A percentile compares a stretch with the other conserved stretches of the same genome.
phyloP scores from a whole-genome alignment of 2,888 invertebrate genomes.

The Prionchulus punctatus region DNA sequence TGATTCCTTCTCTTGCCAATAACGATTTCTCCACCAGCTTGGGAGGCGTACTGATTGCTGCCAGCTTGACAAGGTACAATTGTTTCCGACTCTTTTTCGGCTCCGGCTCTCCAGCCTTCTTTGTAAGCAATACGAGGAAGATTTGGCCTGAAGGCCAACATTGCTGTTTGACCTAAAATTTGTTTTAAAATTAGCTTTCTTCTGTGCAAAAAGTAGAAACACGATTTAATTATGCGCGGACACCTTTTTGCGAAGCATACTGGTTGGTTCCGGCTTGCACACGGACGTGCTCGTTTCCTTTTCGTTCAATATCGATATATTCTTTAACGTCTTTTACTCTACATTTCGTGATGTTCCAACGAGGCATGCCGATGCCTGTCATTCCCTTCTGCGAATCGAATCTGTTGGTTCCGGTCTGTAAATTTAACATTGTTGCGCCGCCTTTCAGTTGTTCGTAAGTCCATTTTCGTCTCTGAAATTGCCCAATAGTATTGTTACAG shows the following conservation, averaged over 20 bases:
- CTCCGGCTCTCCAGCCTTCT: slow-evolving; percentile 2
- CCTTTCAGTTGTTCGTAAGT: slow-evolving; percentile 33
- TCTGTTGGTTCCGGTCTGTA: slow-evolving; percentile 37
- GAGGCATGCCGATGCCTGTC: slow-evolving; percentile 37
- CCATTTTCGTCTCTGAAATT: slow-evolving; percentile 23
- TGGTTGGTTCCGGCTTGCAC: slow-evolving; percentile 8
- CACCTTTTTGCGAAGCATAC: slow-evolving; percentile 9
- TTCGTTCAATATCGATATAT: slow-evolving; percentile 27
- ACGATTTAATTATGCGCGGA: no score
- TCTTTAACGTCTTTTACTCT: slow-evolving; percentile 8
- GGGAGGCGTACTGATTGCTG: slow-evolving; percentile 6
- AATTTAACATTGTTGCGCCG: slow-evolving; percentile 32
- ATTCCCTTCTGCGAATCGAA: slow-evolving; percentile 38
- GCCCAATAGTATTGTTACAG: no score
- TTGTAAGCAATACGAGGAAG: slow-evolving; percentile 6
- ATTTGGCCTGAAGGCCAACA: slow-evolving; percentile 18
- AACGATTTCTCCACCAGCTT: slow-evolving; percentile 6
- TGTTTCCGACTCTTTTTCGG: slow-evolving; percentile 28
- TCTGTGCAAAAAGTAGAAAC: no score
- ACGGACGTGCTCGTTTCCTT: slow-evolving; percentile 20
- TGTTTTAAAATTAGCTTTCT: no score
- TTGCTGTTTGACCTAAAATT: slow-evolving; percentile 18
- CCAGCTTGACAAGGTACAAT: slow-evolving; percentile 19
- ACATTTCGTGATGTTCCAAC: slow-evolving; percentile 32
- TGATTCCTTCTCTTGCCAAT: slow-evolving; percentile 8